Evolutionary conservation across 2,797 vertebrate genomes (phyloP).

Genomic region (Anabacerthia variegaticeps): DNA sequence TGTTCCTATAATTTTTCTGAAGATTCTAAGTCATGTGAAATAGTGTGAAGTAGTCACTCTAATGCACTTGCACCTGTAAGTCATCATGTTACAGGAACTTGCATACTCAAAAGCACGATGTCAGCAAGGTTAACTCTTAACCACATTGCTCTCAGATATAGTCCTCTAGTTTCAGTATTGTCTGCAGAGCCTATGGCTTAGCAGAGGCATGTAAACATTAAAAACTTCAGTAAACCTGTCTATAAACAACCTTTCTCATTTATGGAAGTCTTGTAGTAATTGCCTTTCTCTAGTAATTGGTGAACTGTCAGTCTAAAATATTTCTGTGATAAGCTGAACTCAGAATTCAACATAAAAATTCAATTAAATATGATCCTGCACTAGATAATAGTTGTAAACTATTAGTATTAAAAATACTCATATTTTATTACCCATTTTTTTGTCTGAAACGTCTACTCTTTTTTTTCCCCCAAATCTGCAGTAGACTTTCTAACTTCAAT

Average conservation of each 20-base stretch:
- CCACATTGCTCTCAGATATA: not conserved
- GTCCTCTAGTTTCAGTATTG: not conserved
- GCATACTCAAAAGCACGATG: not conserved
- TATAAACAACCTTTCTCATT: not conserved
- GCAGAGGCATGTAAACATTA: not conserved
- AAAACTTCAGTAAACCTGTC: not conserved
- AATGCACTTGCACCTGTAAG: not conserved
- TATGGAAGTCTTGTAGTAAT: not conserved
- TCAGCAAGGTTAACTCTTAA: not conserved
- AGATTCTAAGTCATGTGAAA: not conserved
- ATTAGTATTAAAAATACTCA: not conserved
- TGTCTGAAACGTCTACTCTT: not conserved
- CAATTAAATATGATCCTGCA: not conserved
- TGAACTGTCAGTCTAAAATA: not conserved
- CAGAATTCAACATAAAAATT: not conserved
- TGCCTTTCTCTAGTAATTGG: not conserved
- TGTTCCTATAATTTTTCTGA: not conserved
- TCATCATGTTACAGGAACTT: not conserved
- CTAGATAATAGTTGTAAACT: not conserved
- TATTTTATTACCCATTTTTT: not conserved
- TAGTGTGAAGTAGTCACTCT: not conserved
- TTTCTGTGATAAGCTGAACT: not conserved
- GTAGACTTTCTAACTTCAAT: not conserved
- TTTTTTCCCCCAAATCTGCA: not conserved
- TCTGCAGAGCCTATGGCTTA: not conserved